A percentile compares a stretch with the other conserved stretches of the same genome.
These are phyloP conservation scores for Megaustenia siamemsis DNA, from an alignment of 2,888 invertebrate genomes.

Conservation along the genomic window DNA sequence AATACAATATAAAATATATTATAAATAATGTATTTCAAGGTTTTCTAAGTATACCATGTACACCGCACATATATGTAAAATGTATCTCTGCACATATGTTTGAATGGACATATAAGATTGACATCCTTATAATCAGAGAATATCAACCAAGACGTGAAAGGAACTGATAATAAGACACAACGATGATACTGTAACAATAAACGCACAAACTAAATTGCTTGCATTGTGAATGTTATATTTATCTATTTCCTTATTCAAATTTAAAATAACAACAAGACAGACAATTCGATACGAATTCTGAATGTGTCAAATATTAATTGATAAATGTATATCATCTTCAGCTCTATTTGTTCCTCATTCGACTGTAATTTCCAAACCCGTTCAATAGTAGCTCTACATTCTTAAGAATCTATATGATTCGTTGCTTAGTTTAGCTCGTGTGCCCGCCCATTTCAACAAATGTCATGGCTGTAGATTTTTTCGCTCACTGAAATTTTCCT, in stretches of 20 bases:
- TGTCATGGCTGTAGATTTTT: not conserved
- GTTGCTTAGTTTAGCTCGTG: not conserved
- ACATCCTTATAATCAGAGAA: too few relatives aligned
- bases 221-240: not conserved
- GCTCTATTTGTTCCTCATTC: not conserved
- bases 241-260: not conserved
- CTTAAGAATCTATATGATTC: not conserved
- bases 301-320: not conserved
- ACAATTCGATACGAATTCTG: not conserved
- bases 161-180: too few relatives aligned
- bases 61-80: too few relatives aligned
- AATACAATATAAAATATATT: too few relatives aligned
- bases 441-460: not conserved
- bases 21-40: too few relatives aligned
- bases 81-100: too few relatives aligned
- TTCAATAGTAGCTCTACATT: not conserved
- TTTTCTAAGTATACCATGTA: too few relatives aligned
- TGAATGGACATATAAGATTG: too few relatives aligned
- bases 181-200: too few relatives aligned
- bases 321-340: not conserved
- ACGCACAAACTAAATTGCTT: not conserved
- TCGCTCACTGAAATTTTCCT: not conserved
- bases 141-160: too few relatives aligned
- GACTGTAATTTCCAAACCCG: not conserved
- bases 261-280: too few relatives aligned